Percentiles rank a stretch among this genome's conserved stretches.
Conservation (phyloP, 2,113 vertebrate genomes). For the Okapia johnstoni region DNA sequence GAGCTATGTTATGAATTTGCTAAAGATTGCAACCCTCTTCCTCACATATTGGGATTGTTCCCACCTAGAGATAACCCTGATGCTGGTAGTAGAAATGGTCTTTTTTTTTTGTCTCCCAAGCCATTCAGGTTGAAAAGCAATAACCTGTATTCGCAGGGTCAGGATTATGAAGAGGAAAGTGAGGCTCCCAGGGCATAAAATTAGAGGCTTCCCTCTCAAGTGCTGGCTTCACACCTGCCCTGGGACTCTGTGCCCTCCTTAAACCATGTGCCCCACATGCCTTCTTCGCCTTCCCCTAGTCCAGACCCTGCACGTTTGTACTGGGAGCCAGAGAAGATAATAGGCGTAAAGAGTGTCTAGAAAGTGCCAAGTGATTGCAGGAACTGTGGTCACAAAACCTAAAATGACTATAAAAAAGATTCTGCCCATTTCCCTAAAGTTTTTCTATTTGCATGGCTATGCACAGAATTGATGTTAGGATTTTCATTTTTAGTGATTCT, state of each 20-base stretch:
- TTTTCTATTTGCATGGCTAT: background rate
- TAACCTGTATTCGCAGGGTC: background rate
- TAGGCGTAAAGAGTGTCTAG: rapidly evolving
- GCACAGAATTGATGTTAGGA: background rate
- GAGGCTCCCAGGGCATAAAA: background rate
- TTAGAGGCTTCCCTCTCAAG: background rate
- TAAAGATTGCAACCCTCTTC: background rate
- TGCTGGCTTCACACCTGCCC: rapidly evolving
- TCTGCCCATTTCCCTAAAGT: background rate
- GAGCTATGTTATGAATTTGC: background rate
- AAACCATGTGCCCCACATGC: rapidly evolving
- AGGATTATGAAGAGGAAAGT: background rate
- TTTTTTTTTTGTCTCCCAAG: background rate
- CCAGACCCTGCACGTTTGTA: rapidly evolving
- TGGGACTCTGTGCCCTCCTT: rapidly evolving
- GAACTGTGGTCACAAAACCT: background rate
- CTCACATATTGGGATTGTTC: background rate
- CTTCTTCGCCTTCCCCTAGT: too few species aligned
- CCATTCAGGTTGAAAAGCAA: background rate
- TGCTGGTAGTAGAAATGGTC: background rate
- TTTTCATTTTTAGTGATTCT: background rate
- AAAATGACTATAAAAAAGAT: too few species aligned
- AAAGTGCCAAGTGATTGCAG: too few species aligned
- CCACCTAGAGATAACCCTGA: background rate
- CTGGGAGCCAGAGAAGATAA: background rate